A percentile compares a stretch with the other conserved stretches of the same genome.
Evolutionary conservation across 2,797 vertebrate genomes (phyloP).

Genomic region (Gadopsis marmoratus): DNA sequence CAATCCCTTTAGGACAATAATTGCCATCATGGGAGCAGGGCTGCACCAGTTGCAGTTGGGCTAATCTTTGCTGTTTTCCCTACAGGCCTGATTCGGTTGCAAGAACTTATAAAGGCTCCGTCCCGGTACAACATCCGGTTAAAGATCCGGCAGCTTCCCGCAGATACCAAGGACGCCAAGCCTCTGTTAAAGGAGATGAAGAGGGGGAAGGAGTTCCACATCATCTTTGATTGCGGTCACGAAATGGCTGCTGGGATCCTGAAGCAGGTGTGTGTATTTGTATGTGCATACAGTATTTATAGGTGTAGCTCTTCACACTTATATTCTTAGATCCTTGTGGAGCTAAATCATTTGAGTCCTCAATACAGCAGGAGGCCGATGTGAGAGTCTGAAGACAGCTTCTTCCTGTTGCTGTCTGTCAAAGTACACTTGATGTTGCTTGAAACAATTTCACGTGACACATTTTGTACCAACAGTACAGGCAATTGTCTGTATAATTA

Average conservation of each 20-base stretch:
- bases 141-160: conserved; percentile 96
- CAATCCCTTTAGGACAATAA: too few species aligned
- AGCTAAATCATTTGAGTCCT: neutral
- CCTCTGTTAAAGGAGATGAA: conserved; percentile 99
- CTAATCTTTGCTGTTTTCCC: too few species aligned
- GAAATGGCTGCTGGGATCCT: conserved; percentile 97
- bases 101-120: conserved; percentile 97
- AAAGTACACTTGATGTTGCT: neutral
- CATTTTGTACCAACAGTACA: too few species aligned
- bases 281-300: neutral
- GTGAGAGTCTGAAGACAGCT: neutral
- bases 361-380: neutral
- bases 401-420: too few species aligned
- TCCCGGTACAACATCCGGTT: conserved; percentile 97
- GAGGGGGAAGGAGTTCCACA: conserved; percentile 96
- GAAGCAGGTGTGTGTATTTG: conserved; percentile 89
- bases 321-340: neutral
- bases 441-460: neutral
- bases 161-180: conserved; percentile 96
- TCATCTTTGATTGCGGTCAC: conserved; percentile 98
- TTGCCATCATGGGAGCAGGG: too few species aligned
- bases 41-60: too few species aligned
- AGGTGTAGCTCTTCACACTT: neutral
- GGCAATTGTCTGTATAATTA: too few species aligned
- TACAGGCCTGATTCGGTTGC: too few species aligned